Base-by-base conservation (phyloP, 2,888 invertebrate genomes). In the Epinotia brunnichana region DNA sequence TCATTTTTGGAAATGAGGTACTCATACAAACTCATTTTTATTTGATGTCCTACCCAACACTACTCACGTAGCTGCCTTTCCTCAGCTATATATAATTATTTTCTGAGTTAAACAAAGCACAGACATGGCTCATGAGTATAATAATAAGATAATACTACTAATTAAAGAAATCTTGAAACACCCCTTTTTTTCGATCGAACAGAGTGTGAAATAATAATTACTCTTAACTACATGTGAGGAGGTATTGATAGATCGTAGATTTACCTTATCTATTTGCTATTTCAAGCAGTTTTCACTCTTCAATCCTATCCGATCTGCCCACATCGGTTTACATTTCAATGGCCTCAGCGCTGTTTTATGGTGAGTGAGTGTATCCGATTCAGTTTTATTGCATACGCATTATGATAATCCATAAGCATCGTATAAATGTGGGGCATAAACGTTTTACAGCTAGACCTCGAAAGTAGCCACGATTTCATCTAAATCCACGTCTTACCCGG, bases 321-420 rank as follows among this genome's bases (percentile, higher is more conserved):
- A 73, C 63, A 59, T 63, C 62, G 59, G 74, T 77, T 77, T 71
- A 74, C 77, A 73, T 76, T 78, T 78, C 62, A 75, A 76, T 77
- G 72, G 77, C 75, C 79, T 78, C 79, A 79, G 79, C 76, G 70
- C 57, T 69, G 80, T 83, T 87, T 87, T 84, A 90, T 83, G 78
- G 79, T 74, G 75, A 83, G 81, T 79, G 80, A 83, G 83, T 83
- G 74, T 80, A 86, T 84, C 81, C 80, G 80, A 76, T 79, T 75
- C 77, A 76, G 78, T 85, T 88, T 87, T 87, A 90, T 87, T 83
- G 84, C 85, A 81, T 81, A 81, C 77, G 77, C 84, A 85, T 87
- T 85, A 87, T 82, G 82, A 83, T 88, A 87, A 86, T 86, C 83
- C 83, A 86, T 86, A 87, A 87, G 83, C 80, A 82, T 78, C 76